Percentiles rank a stretch among this genome's conserved stretches.
phyloP scores from a whole-genome alignment of 1,140 invertebrate genomes.

The Ectropis grisescens region DNA sequence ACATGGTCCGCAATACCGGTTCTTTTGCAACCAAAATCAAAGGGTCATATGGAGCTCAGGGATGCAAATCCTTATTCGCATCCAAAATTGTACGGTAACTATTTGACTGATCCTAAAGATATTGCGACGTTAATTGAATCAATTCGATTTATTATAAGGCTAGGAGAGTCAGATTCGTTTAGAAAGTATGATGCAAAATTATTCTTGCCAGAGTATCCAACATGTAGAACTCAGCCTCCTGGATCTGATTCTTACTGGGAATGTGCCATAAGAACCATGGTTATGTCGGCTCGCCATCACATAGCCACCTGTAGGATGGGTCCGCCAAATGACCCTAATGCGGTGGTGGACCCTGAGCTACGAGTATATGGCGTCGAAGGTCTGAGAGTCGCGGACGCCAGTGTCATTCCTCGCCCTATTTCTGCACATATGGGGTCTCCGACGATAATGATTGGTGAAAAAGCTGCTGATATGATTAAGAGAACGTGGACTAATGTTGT shows the following conservation, averaged over 20 bases:
- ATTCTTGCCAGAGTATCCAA: conserved; percentile 69
- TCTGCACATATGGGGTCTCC: conserved; percentile 80
- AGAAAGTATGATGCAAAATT: conserved; percentile 72
- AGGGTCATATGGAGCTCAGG: conserved; percentile 77
- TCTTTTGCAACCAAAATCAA: conserved; percentile 80
- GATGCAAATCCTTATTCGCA: conserved; percentile 80
- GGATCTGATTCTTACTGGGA: conserved; percentile 80
- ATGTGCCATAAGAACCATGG: conserved; percentile 78
- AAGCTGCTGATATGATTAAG: conserved; percentile 86
- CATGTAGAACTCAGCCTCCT: conserved; percentile 67
- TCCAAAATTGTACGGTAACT: conserved; percentile 83
- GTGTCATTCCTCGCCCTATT: conserved; percentile 79
- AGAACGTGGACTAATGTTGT: conserved; percentile 67
- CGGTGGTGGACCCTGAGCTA: conserved; percentile 83
- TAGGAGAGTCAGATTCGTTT: conserved; percentile 74
- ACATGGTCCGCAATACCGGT: conserved; percentile 80
- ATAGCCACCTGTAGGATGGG: conserved; percentile 85
- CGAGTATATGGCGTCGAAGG: conserved; percentile 78
- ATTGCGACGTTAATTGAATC: conserved; percentile 78
- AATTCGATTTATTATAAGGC: conserved; percentile 73
- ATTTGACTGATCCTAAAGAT: conserved; percentile 76
- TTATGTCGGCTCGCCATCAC: conserved; percentile 78
- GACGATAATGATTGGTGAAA: conserved; percentile 89
- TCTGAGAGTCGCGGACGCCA: conserved; percentile 82
- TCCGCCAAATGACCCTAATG: conserved; percentile 72